phyloP scores from a whole-genome alignment of 2,888 invertebrate species.

The Hemistola chrysoprasaria region DNA sequence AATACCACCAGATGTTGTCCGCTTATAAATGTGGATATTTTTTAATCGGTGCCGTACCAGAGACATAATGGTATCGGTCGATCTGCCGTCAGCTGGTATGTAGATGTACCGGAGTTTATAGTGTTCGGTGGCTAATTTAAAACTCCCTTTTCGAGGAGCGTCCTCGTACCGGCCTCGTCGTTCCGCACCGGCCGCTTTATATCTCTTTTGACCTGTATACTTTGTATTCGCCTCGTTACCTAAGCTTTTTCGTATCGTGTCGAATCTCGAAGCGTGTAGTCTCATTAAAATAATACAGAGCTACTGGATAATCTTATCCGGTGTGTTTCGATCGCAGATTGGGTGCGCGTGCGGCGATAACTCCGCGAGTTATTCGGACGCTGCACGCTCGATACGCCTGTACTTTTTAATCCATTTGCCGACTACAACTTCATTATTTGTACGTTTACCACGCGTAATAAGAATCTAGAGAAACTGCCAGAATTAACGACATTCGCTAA shows the following conservation, averaged over 20 bases:
- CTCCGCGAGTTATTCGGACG: slow-evolving; percentile 75
- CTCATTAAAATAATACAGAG: slow-evolving; percentile 82
- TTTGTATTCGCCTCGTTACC: slow-evolving; percentile 77
- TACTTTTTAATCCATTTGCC: slow-evolving; percentile 74
- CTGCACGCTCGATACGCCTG: slow-evolving; percentile 72
- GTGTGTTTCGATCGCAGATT: slow-evolving; percentile 80
- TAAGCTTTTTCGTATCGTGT: slow-evolving; percentile 76
- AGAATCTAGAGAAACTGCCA: slow-evolving; percentile 13
- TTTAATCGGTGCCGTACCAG: slow-evolving; percentile 79
- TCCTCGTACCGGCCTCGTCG: slow-evolving; percentile 53
- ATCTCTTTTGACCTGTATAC: slow-evolving; percentile 74
- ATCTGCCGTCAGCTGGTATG: slow-evolving; percentile 80
- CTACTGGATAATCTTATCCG: slow-evolving; percentile 82
- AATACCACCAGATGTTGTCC: slow-evolving; percentile 78
- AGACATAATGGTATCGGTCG: slow-evolving; percentile 79
- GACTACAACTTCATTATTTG: slow-evolving; percentile 78
- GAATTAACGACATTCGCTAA: slow-evolving; percentile 12
- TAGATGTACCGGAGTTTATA: slow-evolving; percentile 72
- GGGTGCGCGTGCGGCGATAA: slow-evolving; percentile 80
- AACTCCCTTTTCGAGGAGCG: slow-evolving; percentile 57
- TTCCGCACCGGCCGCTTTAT: slow-evolving; percentile 62
- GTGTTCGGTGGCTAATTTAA: slow-evolving; percentile 75
- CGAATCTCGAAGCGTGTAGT: slow-evolving; percentile 78
- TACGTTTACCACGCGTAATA: slow-evolving; percentile 40
- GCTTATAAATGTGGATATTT: slow-evolving; percentile 77